These are phyloP conservation scores for Tenrec ecaudatus DNA, from an alignment of 2,113 vertebrate genomes.

Conservation along the genomic window DNA sequence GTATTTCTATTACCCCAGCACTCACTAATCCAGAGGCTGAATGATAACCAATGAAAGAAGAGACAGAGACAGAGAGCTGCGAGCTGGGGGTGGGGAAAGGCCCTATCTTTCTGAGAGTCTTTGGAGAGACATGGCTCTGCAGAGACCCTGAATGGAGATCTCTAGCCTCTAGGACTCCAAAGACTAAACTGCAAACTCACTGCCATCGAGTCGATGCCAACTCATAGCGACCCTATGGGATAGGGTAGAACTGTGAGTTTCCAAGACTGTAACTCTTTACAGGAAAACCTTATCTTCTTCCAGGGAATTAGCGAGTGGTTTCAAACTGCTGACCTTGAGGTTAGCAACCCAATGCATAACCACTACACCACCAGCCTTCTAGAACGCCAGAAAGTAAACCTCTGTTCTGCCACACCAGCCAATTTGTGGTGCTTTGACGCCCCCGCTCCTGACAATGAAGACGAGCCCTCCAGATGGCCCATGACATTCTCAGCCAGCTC, in stretches of 20 bases:
- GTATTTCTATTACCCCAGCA: not conserved
- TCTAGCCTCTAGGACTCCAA: not conserved
- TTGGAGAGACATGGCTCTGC: not conserved
- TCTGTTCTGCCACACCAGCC: not conserved
- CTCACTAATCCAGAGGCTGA: not conserved
- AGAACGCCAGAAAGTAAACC: not conserved
- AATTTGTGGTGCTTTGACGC: not conserved
- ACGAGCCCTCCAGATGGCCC: rapidly evolving
- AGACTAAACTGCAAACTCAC: no score
- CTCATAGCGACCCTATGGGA: no score
- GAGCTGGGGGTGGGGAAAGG: not conserved
- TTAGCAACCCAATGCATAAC: no score
- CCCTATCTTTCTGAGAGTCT: not conserved
- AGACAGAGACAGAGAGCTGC: not conserved
- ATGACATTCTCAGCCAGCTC: not conserved
- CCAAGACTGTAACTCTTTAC: no score
- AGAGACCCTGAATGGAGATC: not conserved
- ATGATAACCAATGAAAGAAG: not conserved
- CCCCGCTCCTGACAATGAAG: not conserved
- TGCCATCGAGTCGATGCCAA: no score
- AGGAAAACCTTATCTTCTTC: no score
- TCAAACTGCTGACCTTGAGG: no score
- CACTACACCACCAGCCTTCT: not conserved
- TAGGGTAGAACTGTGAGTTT: no score
- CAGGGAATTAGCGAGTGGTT: no score